Conservation (phyloP, 2,888 invertebrate genomes). For the Gari tellinella region DNA sequence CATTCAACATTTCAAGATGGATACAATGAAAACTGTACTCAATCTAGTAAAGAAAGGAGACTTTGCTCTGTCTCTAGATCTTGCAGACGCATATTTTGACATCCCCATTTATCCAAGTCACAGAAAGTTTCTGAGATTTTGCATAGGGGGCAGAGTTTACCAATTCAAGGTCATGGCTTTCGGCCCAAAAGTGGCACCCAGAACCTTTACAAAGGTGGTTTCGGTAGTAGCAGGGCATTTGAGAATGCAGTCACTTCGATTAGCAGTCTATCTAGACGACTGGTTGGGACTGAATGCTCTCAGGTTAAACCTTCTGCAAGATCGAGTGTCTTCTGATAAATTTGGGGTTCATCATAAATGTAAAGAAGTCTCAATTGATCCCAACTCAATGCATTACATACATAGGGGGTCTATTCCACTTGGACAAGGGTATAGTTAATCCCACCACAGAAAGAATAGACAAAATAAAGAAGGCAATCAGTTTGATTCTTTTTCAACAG, state of each 20-base stretch:
- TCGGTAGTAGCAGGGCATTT: conserved; percentile 37
- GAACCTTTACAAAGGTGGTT: conserved; percentile 42
- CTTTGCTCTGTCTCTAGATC: conserved; percentile 35
- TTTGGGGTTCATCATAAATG: conserved; percentile 51
- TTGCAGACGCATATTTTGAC: conserved; percentile 38
- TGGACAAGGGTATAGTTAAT: conserved; percentile 22
- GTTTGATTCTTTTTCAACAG: background rate
- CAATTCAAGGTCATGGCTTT: conserved; percentile 9
- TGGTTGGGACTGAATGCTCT: conserved; percentile 31
- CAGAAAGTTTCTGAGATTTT: conserved; percentile 33
- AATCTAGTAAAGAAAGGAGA: conserved; percentile 27
- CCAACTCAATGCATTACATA: conserved; percentile 36
- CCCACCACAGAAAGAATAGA: conserved; percentile 34
- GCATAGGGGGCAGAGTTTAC: conserved; percentile 10
- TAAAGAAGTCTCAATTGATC: conserved; percentile 26
- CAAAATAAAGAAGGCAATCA: conserved; percentile 16
- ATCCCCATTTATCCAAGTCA: conserved; percentile 26
- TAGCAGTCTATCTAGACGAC: conserved; percentile 55
- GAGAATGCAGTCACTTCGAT: conserved; percentile 20
- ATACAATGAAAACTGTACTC: conserved; percentile 23
- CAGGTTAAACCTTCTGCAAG: conserved; percentile 8
- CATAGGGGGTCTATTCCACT: conserved; percentile 23
- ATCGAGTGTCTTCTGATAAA: conserved; percentile 28
- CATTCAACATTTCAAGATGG: conserved; percentile 38
- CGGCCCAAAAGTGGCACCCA: conserved; percentile 17